Conservation (phyloP, 2,113 vertebrate species). For the Passer domesticus region DNA sequence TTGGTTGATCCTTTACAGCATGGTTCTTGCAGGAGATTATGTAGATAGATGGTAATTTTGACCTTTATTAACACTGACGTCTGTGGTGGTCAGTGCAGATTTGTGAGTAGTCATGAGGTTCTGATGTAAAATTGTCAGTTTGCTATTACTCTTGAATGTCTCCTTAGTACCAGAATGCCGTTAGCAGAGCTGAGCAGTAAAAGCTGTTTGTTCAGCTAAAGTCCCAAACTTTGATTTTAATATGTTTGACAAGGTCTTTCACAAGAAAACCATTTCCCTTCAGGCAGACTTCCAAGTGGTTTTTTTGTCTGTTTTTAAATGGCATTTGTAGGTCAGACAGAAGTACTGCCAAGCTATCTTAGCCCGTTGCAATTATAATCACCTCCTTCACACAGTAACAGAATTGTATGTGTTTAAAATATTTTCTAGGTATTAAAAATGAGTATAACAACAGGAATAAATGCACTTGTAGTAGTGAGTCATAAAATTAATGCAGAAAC, state of each 20-base stretch:
- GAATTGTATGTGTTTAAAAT: background rate
- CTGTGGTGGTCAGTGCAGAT: constrained; percentile 12
- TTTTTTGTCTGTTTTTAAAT: constrained; percentile 11
- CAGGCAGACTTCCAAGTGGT: constrained; percentile 12
- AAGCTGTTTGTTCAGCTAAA: constrained; percentile 31
- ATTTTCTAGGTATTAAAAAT: background rate
- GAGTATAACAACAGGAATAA: background rate
- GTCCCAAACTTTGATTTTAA: constrained; percentile 30
- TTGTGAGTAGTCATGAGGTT: background rate
- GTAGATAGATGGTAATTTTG: constrained; percentile 8
- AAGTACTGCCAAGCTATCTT: background rate
- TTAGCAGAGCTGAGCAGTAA: background rate
- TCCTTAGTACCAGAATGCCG: background rate
- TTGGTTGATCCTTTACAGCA: background rate
- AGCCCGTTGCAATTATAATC: background rate
- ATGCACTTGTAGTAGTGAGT: background rate
- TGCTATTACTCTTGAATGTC: background rate
- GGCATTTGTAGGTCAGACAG: constrained; percentile 29
- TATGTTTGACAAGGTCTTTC: constrained; percentile 28
- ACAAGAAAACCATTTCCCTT: constrained; percentile 1
- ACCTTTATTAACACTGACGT: constrained; percentile 21
- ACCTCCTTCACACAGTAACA: background rate
- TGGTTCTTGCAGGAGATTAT: background rate
- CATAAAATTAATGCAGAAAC: background rate
- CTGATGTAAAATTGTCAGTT: constrained; percentile 8